phyloP scores from a whole-genome alignment of 1,140 invertebrate species.

The Drosophila setifemur region DNA sequence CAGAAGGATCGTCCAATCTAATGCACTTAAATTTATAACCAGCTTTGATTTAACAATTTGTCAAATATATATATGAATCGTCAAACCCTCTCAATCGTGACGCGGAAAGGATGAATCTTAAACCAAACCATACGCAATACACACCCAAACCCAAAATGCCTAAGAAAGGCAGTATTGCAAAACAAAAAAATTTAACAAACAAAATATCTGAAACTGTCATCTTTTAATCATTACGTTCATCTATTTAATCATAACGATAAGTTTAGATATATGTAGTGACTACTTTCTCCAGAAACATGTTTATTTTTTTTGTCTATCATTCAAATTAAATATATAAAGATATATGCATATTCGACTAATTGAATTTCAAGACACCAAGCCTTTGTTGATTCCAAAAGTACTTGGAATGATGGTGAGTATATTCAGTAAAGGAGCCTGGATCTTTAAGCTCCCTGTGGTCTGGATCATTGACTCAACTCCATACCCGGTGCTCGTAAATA shows the following conservation, averaged over 20 bases:
- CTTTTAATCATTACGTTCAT: slow-evolving; percentile 22
- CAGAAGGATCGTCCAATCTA: slow-evolving; percentile 9
- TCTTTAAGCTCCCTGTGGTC: no score
- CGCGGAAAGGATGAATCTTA: slow-evolving; percentile 4
- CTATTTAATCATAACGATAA: slow-evolving; percentile 40
- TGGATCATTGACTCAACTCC: no score
- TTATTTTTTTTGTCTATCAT: slow-evolving; percentile 35
- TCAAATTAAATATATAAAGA: slow-evolving; percentile 40
- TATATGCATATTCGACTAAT: slow-evolving; percentile 2
- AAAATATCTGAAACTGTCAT: not conserved
- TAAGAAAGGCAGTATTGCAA: not conserved
- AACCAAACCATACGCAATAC: no score
- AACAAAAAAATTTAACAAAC: not conserved
- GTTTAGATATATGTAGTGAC: slow-evolving; percentile 36
- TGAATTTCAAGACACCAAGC: slow-evolving; percentile 6
- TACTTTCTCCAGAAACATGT: slow-evolving; percentile 18
- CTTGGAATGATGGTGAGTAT: slow-evolving; percentile 25
- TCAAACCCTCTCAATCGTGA: slow-evolving; percentile 7
- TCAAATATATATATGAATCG: slow-evolving; percentile 28
- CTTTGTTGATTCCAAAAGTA: not conserved
- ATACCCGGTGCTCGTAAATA: no score
- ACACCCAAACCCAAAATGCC: not conserved
- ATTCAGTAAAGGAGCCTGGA: slow-evolving; percentile 3
- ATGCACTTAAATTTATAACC: slow-evolving; percentile 5
- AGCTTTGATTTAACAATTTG: slow-evolving; percentile 26